Conservation (phyloP, 2,888 invertebrate species). For the Amiota communis region DNA sequence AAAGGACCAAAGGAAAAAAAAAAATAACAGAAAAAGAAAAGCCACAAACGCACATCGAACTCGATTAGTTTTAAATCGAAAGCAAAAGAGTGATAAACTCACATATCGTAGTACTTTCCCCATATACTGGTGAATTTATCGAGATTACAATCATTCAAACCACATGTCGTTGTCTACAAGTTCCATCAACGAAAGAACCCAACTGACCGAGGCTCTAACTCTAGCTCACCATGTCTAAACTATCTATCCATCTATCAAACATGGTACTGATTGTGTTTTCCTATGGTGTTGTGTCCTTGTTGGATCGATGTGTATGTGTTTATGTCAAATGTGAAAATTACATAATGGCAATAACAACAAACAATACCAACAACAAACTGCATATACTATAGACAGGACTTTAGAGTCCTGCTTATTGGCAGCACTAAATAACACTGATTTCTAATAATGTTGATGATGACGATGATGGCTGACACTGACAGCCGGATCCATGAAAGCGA, state of each 20-base stretch:
- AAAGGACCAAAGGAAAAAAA: not conserved
- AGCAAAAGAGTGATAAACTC: slow-evolving; percentile 16
- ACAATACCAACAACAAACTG: not conserved
- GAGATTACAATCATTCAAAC: slow-evolving; percentile 6
- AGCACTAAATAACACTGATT: not conserved
- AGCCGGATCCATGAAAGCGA: not conserved
- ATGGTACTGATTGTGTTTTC: not conserved
- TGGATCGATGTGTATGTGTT: not conserved
- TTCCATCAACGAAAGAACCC: not conserved
- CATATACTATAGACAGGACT: not conserved
- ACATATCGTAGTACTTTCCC: not conserved
- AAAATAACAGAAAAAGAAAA: not conserved
- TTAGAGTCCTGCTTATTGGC: not conserved
- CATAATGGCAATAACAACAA: not conserved
- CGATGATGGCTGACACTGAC: not conserved
- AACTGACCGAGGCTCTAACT: too few relatives aligned
- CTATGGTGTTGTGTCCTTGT: not conserved
- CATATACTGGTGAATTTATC: not conserved
- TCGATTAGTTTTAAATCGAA: slow-evolving; percentile 13
- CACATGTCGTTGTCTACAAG: slow-evolving; percentile 9
- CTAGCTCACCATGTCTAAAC: too few relatives aligned
- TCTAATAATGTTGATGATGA: not conserved
- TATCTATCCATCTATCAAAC: not conserved
- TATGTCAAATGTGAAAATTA: slow-evolving; percentile 9
- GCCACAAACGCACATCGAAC: not conserved